A percentile compares a stretch with the other conserved stretches of the same genome.
phyloP scores from a whole-genome alignment of 2,888 invertebrate genomes.

The Anodontia alba region DNA sequence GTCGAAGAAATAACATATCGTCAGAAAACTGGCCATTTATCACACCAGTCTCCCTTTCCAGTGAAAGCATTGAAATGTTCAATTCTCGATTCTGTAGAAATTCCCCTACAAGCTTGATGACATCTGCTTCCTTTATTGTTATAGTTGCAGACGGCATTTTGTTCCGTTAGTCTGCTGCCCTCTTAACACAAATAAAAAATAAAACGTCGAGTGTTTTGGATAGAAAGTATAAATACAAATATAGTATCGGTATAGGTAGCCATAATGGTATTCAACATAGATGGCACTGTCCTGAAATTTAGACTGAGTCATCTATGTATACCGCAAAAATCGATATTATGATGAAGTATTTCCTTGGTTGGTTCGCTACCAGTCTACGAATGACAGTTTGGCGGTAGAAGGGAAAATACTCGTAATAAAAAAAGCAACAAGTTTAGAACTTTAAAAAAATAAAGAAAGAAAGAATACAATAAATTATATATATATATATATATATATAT shows the following conservation, averaged over 20 bases:
- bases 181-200: neutral
- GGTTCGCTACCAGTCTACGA: conserved; percentile 37
- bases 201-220: neutral
- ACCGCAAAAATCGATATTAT: neutral
- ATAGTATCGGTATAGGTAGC: neutral
- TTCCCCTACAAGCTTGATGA: conserved; percentile 87
- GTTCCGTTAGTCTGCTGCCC: neutral
- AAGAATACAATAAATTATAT: too few species aligned
- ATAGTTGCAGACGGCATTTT: conserved; percentile 81
- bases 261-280: conserved; percentile 16
- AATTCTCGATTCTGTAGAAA: conserved; percentile 91
- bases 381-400: conserved; percentile 61
- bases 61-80: conserved; percentile 93
- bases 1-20: conserved; percentile 96
- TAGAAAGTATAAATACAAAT: neutral
- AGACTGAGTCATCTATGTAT: neutral
- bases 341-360: neutral
- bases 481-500: too few species aligned
- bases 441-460: too few species aligned
- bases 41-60: conserved; percentile 96
- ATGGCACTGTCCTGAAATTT: neutral
- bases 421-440: too few species aligned
- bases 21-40: conserved; percentile 91
- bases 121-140: conserved; percentile 84
- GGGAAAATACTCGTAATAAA: conserved; percentile 24